phyloP scores from a whole-genome alignment of 1,140 invertebrate species.

The Lysiphlebus fabarum region DNA sequence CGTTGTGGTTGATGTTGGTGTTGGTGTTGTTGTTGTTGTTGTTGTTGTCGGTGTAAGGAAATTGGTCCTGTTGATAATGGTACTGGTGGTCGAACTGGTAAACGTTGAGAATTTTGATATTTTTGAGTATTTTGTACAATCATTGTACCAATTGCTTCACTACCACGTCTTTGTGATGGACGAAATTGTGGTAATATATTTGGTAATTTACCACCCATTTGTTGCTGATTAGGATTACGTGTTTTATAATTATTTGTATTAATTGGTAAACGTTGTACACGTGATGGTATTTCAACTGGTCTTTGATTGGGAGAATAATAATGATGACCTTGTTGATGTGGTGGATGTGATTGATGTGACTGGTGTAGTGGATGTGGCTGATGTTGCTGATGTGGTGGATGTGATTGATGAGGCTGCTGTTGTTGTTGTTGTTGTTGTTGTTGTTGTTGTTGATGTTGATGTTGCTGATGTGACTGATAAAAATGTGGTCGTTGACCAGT shows the following conservation, averaged over 20 bases:
- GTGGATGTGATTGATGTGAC: conserved; percentile 30
- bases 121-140: conserved; percentile 42
- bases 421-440: conserved; percentile 16
- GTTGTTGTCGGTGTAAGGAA: background rate
- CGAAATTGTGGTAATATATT: conserved; percentile 71
- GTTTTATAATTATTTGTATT: conserved; percentile 48
- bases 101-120: conserved; percentile 7
- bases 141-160: conserved; percentile 49
- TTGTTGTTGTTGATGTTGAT: too few species aligned
- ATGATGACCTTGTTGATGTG: conserved; percentile 37
- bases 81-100: conserved; percentile 22
- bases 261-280: conserved; percentile 30
- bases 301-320: conserved; percentile 20
- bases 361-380: conserved; percentile 32
- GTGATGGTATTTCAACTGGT: conserved; percentile 11
- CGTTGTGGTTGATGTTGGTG: too few species aligned
- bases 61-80: background rate
- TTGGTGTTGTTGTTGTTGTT: too few species aligned
- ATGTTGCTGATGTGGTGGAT: background rate
- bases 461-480: too few species aligned
- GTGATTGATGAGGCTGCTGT: conserved; percentile 2
- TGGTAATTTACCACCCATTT: conserved; percentile 55
- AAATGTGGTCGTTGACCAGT: conserved; percentile 20
- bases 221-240: conserved; percentile 35
- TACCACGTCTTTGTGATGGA: conserved; percentile 58